Evolutionary conservation across 2,113 vertebrate genomes (phyloP), one percentile per base, ranked within the genome.

Genomic region (Empidonax traillii): DNA sequence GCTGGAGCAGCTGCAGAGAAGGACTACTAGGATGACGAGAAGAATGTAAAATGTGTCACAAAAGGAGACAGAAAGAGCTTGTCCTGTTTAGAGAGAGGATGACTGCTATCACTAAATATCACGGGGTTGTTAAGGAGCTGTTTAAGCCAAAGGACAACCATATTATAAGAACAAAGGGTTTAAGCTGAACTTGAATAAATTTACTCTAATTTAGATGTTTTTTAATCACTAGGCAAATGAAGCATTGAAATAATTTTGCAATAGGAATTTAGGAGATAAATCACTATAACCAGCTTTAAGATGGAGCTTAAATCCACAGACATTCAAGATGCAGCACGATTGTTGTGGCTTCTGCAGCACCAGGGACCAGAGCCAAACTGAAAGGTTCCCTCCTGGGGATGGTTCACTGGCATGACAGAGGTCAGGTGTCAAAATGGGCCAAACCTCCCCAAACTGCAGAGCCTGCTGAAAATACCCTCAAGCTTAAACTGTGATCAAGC

Each of bases 1-100:
- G 84, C 84, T 89, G 62, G 49, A 96, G 55, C 94, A 95, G 91
- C 95, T 96, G 95, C 93, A 96, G 84, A 87, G 76, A 31, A 94
- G 77, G 81, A 89, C 95, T 96, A 91, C 80, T 46, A 78, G 61
- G 58, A 93, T 85, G 81, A 89, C 87, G 87, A 91, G 62, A 91
- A 95, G 74, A 94, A 91, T 94, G 68, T 84, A 94, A 97, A 94
- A 85, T 68, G 74, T 82, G 31, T 59, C 69, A 95, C 68, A 94
- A 93, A 89, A 85, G 14, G 46, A 87, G 80, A 61, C 25, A 85
- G 73, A 87, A 89, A 89, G 94, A 87, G 72, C 77, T 94, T 91
- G 62, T 87, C 62, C 79, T 88, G 77, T 91, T 94, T 76, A 79
- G 69, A 76, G 31, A 82, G 49, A 85, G 46, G 53, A 91, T 91